These are phyloP conservation scores for Nemotelus nigrinus DNA, from an alignment of 2,888 invertebrate genomes.

Conservation along the genomic window DNA sequence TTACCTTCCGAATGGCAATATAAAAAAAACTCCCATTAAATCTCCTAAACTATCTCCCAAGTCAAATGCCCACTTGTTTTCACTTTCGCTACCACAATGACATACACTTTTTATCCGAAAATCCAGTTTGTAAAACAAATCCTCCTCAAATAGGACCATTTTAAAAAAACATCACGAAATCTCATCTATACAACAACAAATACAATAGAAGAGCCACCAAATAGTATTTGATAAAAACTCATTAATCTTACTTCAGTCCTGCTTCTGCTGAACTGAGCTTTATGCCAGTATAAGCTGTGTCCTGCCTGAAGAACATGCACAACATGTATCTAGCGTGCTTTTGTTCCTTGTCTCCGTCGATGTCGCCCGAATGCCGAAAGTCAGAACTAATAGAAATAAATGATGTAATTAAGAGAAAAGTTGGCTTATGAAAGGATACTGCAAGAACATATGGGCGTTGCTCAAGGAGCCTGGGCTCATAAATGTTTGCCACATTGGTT, in stretches of 20 bases:
- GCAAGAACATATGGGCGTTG: not conserved
- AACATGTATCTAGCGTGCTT: not conserved
- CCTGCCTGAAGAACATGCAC: conserved; percentile 10
- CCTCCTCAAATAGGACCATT: too few relatives aligned
- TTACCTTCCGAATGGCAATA: too few relatives aligned
- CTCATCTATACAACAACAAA: too few relatives aligned
- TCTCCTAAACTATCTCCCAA: too few relatives aligned
- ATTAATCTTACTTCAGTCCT: conserved; percentile 32
- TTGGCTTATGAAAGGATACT: conserved; percentile 44
- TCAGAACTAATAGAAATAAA: conserved; percentile 46
- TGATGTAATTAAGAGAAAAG: conserved; percentile 45
- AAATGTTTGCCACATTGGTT: not conserved
- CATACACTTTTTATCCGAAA: too few relatives aligned
- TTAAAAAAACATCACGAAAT: too few relatives aligned
- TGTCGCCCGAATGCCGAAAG: conserved; percentile 19
- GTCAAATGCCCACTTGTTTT: too few relatives aligned
- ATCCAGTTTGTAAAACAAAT: too few relatives aligned
- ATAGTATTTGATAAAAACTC: conserved; percentile 34
- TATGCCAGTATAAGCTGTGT: conserved; percentile 25
- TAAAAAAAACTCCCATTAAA: too few relatives aligned
- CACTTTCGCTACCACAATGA: too few relatives aligned
- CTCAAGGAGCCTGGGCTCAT: not conserved
- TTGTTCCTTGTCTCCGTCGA: not conserved
- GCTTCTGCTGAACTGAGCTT: not conserved
- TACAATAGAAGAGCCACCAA: too few relatives aligned